phyloP scores from a whole-genome alignment of 2,888 invertebrate genomes.

The Cheilosia vulpina region DNA sequence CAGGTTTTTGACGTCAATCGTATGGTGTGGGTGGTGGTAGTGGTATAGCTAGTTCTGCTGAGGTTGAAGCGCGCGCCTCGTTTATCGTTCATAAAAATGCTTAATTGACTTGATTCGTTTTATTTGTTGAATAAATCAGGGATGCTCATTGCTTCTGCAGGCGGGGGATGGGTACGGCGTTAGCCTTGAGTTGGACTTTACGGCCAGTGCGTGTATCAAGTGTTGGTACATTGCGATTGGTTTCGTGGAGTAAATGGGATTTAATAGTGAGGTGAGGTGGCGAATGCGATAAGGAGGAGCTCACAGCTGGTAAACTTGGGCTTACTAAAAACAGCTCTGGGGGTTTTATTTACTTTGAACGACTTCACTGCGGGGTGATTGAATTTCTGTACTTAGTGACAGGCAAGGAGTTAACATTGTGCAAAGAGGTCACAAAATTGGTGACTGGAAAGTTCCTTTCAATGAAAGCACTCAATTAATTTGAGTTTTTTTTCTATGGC shows the following conservation, averaged over 20 bases:
- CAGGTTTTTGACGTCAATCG: conserved; percentile 11
- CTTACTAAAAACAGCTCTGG: not conserved
- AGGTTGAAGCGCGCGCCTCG: conserved; percentile 51
- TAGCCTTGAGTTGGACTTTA: conserved; percentile 49
- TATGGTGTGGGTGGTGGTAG: not conserved
- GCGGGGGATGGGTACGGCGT: not conserved
- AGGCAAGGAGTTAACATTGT: not conserved
- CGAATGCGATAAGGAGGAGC: not conserved
- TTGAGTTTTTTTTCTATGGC: no score
- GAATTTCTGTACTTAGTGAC: not conserved
- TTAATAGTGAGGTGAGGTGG: conserved; percentile 27
- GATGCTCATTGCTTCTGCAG: conserved; percentile 15
- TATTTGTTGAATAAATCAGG: conserved; percentile 72
- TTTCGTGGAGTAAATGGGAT: conserved; percentile 41
- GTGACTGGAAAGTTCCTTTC: no score
- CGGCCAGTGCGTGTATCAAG: conserved; percentile 48
- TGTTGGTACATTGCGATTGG: conserved; percentile 55
- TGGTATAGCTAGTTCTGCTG: conserved; percentile 28
- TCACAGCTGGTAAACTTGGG: not conserved
- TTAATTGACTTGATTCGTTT: conserved; percentile 74
- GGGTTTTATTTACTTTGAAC: not conserved
- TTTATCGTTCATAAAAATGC: conserved; percentile 72
- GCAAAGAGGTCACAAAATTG: not conserved
- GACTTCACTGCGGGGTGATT: not conserved
- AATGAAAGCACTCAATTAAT: no score